These are phyloP conservation scores for Crocallis elinguaria DNA, from an alignment of 2,888 invertebrate genomes.

Conservation along the genomic window DNA sequence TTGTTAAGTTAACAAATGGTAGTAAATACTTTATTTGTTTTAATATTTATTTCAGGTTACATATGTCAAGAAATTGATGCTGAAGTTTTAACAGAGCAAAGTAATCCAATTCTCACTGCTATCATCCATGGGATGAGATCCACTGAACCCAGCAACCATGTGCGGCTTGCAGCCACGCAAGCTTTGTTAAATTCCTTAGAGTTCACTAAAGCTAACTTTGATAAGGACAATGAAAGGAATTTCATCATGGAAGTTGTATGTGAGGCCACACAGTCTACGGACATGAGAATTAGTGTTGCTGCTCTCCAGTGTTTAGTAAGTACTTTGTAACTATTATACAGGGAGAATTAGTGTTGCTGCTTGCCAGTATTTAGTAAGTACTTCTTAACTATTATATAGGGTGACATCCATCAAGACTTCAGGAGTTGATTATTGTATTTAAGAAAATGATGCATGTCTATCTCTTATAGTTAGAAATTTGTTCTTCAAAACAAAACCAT, in stretches of 20 bases:
- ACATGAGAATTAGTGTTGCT: slow-evolving; percentile 97
- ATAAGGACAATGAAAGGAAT: slow-evolving; percentile 98
- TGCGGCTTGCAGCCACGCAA: slow-evolving; percentile 97
- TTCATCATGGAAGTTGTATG: slow-evolving; percentile 99
- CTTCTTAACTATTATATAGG: too few relatives aligned
- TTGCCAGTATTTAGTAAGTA: too few relatives aligned
- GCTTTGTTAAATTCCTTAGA: slow-evolving; percentile 98
- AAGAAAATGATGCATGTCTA: too few relatives aligned
- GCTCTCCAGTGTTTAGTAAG: slow-evolving; percentile 98
- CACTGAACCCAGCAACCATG: slow-evolving; percentile 96
- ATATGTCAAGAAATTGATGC: slow-evolving; percentile 99
- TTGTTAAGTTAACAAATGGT: not conserved
- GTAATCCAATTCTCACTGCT: slow-evolving; percentile 98
- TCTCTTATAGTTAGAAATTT: too few relatives aligned
- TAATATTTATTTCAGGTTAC: slow-evolving; percentile 82
- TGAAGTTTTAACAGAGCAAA: slow-evolving; percentile 95
- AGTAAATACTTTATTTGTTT: not conserved
- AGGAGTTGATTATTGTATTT: too few relatives aligned
- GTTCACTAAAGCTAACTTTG: slow-evolving; percentile 99
- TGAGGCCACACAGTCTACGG: slow-evolving; percentile 97
- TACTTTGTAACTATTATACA: too few relatives aligned
- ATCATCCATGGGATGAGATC: slow-evolving; percentile 99
- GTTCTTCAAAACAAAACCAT: too few relatives aligned
- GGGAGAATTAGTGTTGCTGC: too few relatives aligned
- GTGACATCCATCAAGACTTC: too few relatives aligned